Base-by-base conservation (phyloP, 2,888 invertebrate species). In the Helleia helle region DNA sequence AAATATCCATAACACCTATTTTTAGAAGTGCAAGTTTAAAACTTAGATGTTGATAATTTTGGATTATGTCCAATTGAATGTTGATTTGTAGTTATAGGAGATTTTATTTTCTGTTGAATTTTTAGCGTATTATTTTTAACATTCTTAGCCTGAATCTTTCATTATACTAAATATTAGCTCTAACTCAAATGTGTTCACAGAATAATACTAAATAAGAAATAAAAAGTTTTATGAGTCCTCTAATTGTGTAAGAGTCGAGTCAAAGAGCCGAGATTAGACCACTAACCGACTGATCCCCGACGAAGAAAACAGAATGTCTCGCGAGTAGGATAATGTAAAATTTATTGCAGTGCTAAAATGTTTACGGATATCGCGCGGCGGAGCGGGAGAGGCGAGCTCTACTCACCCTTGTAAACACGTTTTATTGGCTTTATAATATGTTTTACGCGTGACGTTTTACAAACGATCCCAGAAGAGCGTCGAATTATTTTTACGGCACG, bases 361-460 rank as follows among this genome's bases (percentile, higher is more conserved):
- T 84, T 83, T 81, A 81, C 79, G 79, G 76, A 80, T 81, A 81
- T 75, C 74, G 70, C 67, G 71, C 65, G 72, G 70, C 65, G 58
- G 63, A 62, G 62, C 59, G 62, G 61, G 68, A 60, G 66, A 65
- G 74, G 71, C 72, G 71, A 71, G 71, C 71, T 66, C 72, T 67
- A 71, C 74, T 77, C 83, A 76, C 81, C 81, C 83, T 79, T 83
- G 81, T 84, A 83, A 84, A 84, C 84, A 81, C 83, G 80, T 81
- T 84, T 84, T 84, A 84, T 83, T 83, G 83, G 83, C 80, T 83
- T 84, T 84, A 83, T 83, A 83, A 84, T 83, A 84, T 83, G 84
- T 83, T 84, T 81, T 81, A 84, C 83, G 81, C 81, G 83, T 83
- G 83, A 84, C 81, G 81, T 81, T 84, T 84, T 80, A 84, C 81